Conservation (phyloP, 2,113 vertebrate species). For the Tyrannus savana region DNA sequence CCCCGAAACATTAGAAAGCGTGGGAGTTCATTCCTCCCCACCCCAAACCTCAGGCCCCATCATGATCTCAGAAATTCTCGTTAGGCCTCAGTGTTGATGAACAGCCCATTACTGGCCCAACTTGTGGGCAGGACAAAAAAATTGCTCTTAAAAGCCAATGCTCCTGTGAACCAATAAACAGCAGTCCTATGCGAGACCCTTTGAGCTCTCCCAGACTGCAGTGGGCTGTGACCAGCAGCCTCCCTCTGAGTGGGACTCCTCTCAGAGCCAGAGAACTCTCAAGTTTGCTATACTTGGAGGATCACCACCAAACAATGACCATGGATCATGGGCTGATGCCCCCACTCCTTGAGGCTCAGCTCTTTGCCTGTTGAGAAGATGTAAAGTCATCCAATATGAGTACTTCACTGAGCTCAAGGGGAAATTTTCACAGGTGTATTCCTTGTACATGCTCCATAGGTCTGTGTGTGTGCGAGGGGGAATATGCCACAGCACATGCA, state of each 20-base stretch:
- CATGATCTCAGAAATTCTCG: background rate
- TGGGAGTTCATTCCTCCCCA: background rate
- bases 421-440: background rate
- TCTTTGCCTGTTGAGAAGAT: background rate
- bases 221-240: background rate
- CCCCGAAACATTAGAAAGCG: background rate
- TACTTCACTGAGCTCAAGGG: background rate
- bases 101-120: background rate
- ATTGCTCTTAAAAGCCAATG: background rate
- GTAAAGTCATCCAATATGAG: background rate
- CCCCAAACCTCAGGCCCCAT: too few relatives aligned
- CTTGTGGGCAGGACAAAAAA: background rate
- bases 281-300: background rate
- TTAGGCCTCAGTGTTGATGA: background rate
- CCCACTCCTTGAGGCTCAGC: accelerated
- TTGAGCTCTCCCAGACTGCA: background rate
- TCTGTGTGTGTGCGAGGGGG: background rate
- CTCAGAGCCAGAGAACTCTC: background rate
- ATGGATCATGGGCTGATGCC: background rate
- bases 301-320: background rate
- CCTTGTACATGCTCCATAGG: background rate
- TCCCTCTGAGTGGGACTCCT: background rate
- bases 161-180: background rate
- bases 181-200: background rate
- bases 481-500: background rate